A percentile compares a stretch with the other conserved stretches of the same genome.
Conservation (phyloP, 2,888 invertebrate genomes). For the Aleiodes leptofemur region DNA sequence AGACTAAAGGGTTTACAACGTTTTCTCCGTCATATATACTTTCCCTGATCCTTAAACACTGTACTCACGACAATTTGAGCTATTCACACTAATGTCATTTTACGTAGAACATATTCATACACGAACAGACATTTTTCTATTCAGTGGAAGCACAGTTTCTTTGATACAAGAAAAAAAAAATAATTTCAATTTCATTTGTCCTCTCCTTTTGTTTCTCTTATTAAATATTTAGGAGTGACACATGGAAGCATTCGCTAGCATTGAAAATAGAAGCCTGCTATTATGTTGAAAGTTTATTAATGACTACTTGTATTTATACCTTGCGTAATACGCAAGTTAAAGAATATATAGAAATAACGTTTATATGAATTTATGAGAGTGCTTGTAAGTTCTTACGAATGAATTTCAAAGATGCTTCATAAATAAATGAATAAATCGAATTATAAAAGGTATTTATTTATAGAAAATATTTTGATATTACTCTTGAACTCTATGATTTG, state of each 20-base stretch:
- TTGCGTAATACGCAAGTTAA: constrained; percentile 8
- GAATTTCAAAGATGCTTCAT: neutral
- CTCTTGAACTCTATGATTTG: neutral
- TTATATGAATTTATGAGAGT: neutral
- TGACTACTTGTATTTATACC: neutral
- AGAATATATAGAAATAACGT: constrained; percentile 4
- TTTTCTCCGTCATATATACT: constrained; percentile 71
- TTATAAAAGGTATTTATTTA: neutral
- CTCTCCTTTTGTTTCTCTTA: neutral
- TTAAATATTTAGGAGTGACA: too few relatives aligned
- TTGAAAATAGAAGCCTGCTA: neutral
- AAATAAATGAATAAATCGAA: neutral
- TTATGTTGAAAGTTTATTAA: constrained; percentile 20
- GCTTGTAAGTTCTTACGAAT: neutral
- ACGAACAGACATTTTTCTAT: constrained; percentile 48
- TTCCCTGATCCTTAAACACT: constrained; percentile 62
- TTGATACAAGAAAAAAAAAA: neutral
- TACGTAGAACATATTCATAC: constrained; percentile 53
- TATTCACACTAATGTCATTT: constrained; percentile 55
- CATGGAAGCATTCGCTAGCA: neutral
- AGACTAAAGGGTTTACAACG: constrained; percentile 68
- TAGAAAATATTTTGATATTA: too few relatives aligned
- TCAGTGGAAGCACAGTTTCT: constrained; percentile 28
- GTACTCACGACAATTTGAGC: constrained; percentile 51
- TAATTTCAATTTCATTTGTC: neutral